Base-by-base conservation (phyloP, 2,797 vertebrate species). In the Alauda arvensis region DNA sequence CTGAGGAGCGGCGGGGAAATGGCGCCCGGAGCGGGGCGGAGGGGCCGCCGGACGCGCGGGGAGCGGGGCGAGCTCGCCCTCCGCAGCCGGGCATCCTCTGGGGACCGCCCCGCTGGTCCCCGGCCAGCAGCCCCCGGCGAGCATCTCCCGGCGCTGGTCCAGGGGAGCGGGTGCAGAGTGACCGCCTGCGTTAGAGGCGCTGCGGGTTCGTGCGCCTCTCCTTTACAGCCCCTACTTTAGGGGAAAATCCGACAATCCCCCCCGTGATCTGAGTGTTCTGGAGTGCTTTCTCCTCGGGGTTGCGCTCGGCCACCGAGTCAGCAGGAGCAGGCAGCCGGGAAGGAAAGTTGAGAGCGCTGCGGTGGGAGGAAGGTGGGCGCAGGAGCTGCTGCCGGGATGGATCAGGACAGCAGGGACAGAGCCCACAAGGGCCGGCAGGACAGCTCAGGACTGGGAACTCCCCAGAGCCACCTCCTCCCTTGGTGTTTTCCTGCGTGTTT, bases 1-100 rank as follows among this genome's bases (percentile, higher is more conserved):
- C 81, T 53, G 81, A 88, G 93, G 93, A 88, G 68, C 37, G 68
- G 60, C 57, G 79, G 79, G 72, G 93, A 87, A 93, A 91, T 93
- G 91, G 88, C 91, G 88, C 66, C 69, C 4, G 85, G 83, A 83
- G 91, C 51, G 51, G 74, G 55, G 67, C 75, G 39, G 52, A 85
- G 66, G 71, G 67, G 52, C 63, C 29, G 51, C 52, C 3, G 80
- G 76, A 46, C 29, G 16, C 28, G 59, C 6, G 18, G 46, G 12
- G 12, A 10, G 39, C 43, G 45, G 66, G 34, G 4, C 21, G 24
- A 51, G 26, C 31, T 61, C 42, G 21, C 9, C 57, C 39, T n/a
- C 13, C 25, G 3, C 39, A 7, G 42, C 55, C 14, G 33, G 46
- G 33, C 3, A 55, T 46, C 12, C 60, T 37, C 12, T 12, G 28